A percentile compares a stretch with the other conserved stretches of the same genome.
These are phyloP conservation scores for Orchesellides sinensis DNA, from an alignment of 2,888 invertebrate genomes.

Conservation along the genomic window DNA sequence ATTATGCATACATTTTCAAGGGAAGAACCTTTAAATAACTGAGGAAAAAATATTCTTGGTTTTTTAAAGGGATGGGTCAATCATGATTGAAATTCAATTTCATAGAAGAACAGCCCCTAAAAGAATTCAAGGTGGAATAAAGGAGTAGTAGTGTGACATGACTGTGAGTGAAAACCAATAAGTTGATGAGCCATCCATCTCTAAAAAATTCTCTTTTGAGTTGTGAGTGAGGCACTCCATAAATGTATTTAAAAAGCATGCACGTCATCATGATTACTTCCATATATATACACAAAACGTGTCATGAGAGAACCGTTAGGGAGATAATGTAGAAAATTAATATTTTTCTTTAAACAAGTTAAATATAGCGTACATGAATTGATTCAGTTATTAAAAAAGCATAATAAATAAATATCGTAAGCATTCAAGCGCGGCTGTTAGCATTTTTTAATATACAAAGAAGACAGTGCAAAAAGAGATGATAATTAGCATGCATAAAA, in stretches of 20 bases:
- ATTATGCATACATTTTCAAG: not conserved
- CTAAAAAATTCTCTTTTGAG: no score
- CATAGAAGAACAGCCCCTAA: slow-evolving; percentile 49
- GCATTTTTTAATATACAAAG: not conserved
- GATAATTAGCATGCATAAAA: not conserved
- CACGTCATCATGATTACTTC: not conserved
- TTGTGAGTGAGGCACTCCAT: slow-evolving; percentile 33
- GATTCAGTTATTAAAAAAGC: no score
- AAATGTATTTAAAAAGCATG: slow-evolving; percentile 11
- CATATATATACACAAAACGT: no score
- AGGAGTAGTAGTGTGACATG: no score
- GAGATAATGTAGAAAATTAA: no score
- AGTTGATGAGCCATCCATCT: not conserved
- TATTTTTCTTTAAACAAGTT: no score
- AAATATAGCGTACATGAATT: no score
- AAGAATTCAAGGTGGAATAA: slow-evolving; percentile 46
- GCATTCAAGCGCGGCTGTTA: no score
- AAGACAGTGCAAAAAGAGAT: not conserved
- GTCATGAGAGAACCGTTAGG: no score
- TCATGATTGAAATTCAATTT: slow-evolving; percentile 66
- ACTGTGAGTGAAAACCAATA: slow-evolving; percentile 18
- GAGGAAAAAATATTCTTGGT: not conserved
- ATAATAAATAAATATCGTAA: no score
- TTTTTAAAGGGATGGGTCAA: slow-evolving; percentile 58
- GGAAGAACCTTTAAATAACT: not conserved